These are phyloP conservation scores for Homalodisca vitripennis DNA, from an alignment of 1,140 invertebrate genomes.

Conservation along the genomic window DNA sequence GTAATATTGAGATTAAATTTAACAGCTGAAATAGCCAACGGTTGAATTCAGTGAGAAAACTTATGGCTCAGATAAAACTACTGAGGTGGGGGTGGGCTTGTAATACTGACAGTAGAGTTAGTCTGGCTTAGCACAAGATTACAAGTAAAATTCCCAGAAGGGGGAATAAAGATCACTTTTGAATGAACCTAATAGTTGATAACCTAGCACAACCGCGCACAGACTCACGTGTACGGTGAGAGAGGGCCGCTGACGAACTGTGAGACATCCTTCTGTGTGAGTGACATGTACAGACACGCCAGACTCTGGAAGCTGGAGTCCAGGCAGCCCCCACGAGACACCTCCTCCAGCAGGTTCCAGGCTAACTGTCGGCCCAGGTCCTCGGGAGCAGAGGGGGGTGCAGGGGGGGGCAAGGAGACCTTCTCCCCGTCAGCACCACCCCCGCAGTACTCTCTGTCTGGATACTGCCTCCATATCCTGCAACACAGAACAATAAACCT, in stretches of 20 bases:
- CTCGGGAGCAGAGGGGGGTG: conserved; percentile 74
- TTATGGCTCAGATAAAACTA: no score
- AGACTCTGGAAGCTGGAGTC: conserved; percentile 89
- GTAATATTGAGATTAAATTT: no score
- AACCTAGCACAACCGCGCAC: no score
- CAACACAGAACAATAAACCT: no score
- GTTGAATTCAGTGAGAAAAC: no score
- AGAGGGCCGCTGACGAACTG: conserved; percentile 77
- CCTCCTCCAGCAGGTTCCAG: conserved; percentile 81
- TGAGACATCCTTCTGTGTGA: conserved; percentile 94
- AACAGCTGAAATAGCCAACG: no score
- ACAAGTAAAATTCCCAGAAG: no score
- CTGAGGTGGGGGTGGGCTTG: no score
- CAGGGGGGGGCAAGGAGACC: conserved; percentile 51
- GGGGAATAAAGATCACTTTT: no score
- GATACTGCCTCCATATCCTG: conserved; percentile 86
- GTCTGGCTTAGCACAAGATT: no score
- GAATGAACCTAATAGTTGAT: no score
- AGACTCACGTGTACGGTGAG: conserved; percentile 63
- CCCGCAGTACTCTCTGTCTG: conserved; percentile 91
- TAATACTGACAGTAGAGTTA: no score
- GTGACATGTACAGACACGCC: conserved; percentile 84
- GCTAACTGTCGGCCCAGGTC: conserved; percentile 86
- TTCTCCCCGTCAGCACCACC: conserved; percentile 71
- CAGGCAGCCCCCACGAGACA: conserved; percentile 88